phyloP scores from a whole-genome alignment of 1,140 invertebrate genomes.

The Drosophila saltans region DNA sequence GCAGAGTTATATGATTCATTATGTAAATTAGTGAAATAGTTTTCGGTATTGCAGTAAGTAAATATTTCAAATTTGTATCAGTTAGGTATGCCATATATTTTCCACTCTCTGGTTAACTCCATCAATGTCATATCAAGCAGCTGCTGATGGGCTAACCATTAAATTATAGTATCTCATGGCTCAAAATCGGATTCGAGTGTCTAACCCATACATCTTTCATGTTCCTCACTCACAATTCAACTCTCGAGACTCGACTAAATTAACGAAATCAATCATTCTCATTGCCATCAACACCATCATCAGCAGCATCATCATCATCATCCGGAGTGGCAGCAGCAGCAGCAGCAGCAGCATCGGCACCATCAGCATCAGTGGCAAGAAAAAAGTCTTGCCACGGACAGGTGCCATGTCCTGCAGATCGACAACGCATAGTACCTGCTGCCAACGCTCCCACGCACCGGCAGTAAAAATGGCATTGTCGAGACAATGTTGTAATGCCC shows the following conservation, averaged over 20 bases:
- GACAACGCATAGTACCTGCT: neutral
- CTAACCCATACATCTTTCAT: constrained; percentile 8
- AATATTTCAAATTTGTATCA: constrained; percentile 1
- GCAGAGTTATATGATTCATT: neutral
- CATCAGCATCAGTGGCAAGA: neutral
- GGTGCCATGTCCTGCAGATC: constrained; percentile 14
- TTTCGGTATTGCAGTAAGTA: neutral
- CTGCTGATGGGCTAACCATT: constrained; percentile 10
- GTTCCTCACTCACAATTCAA: neutral
- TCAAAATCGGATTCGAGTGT: neutral
- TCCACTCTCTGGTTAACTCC: constrained; percentile 20
- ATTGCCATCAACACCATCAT: constrained; percentile 7
- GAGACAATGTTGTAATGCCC: neutral
- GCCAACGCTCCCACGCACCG: neutral
- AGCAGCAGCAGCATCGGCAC: neutral
- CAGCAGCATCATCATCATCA: constrained; percentile 6
- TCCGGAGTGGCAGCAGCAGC: neutral
- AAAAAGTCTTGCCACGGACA: constrained; percentile 24
- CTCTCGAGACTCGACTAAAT: constrained; percentile 44
- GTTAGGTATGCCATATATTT: neutral
- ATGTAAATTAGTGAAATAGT: neutral
- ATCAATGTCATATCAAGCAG: constrained; percentile 30
- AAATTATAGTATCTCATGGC: constrained; percentile 24
- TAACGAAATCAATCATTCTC: constrained; percentile 72
- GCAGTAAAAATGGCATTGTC: neutral